phyloP scores from a whole-genome alignment of 2,888 invertebrate species.

The Ennomos quercinarius region DNA sequence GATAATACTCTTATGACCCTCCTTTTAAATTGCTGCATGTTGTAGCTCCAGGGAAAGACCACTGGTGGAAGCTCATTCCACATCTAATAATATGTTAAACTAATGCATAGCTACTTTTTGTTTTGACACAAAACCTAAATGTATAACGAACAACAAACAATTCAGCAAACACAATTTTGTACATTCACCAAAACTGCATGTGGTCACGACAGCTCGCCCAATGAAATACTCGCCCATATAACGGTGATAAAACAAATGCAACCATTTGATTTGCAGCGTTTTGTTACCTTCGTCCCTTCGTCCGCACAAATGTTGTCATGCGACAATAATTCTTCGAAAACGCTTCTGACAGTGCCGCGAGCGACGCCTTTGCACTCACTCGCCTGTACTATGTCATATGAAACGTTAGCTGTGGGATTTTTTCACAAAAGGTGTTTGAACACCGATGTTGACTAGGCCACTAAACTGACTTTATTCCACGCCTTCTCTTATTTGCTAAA shows the following conservation, averaged over 20 bases:
- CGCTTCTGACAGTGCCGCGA: slow-evolving; percentile 63
- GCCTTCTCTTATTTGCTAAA: slow-evolving; percentile 40
- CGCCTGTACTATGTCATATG: slow-evolving; percentile 70
- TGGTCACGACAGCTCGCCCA: slow-evolving; percentile 20
- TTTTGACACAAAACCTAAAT: slow-evolving; percentile 1
- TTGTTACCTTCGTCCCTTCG: slow-evolving; percentile 57
- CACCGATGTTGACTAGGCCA: slow-evolving; percentile 37
- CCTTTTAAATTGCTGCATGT: too few relatives aligned
- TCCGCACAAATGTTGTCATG: slow-evolving; percentile 60
- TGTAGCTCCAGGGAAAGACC: too few relatives aligned
- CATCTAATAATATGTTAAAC: slow-evolving; percentile 35
- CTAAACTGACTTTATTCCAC: slow-evolving; percentile 30
- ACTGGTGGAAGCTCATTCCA: too few relatives aligned
- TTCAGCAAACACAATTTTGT: slow-evolving; percentile 11
- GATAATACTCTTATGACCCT: too few relatives aligned
- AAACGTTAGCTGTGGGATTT: slow-evolving; percentile 51
- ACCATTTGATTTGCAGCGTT: slow-evolving; percentile 61
- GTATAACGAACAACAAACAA: slow-evolving; percentile 8
- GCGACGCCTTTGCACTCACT: slow-evolving; percentile 56
- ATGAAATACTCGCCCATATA: slow-evolving; percentile 12
- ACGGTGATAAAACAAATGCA: slow-evolving; percentile 53
- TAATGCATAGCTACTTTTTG: slow-evolving; percentile 21
- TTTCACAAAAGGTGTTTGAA: slow-evolving; percentile 52
- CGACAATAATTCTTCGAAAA: slow-evolving; percentile 74
- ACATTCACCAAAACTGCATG: slow-evolving; percentile 24